phyloP scores from a whole-genome alignment of 37 sponge, comb jelly and placozoan species.

The Amphimedon queenslandica region DNA sequence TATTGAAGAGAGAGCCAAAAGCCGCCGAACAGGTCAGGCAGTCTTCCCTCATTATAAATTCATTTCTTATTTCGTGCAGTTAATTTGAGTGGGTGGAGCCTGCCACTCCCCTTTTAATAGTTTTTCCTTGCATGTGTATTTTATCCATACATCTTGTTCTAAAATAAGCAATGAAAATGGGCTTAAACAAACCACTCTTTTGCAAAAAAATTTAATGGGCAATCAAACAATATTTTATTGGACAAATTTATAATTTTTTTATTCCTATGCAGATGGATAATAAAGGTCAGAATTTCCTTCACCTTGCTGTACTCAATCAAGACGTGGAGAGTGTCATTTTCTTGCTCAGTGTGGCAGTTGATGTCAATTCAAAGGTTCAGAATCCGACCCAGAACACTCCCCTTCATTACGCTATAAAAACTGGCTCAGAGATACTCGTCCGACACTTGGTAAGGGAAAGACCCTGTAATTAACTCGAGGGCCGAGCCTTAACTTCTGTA shows the following conservation, averaged over 20 bases:
- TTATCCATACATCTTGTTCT: too few species aligned
- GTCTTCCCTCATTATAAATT: neutral
- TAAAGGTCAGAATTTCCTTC: slow-evolving; percentile 80
- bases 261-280: slow-evolving; percentile 58
- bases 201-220: too few species aligned
- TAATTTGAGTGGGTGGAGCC: neutral
- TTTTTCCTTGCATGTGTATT: neutral
- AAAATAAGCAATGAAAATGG: too few species aligned
- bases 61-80: neutral
- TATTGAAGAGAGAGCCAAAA: slow-evolving; percentile 79
- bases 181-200: too few species aligned
- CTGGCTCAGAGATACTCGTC: slow-evolving; percentile 80
- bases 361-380: slow-evolving; percentile 79
- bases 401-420: slow-evolving; percentile 88
- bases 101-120: neutral
- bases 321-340: slow-evolving; percentile 86
- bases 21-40: slow-evolving; percentile 79
- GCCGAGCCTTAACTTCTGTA: too few species aligned
- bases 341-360: slow-evolving; percentile 78
- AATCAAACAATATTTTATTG: neutral
- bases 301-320: slow-evolving; percentile 71
- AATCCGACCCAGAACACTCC: slow-evolving; percentile 68
- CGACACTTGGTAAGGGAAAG: slow-evolving; percentile 88
- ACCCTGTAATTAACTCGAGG: too few species aligned
- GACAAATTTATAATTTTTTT: neutral